Percentiles rank a stretch among this genome's conserved stretches.
phyloP scores from a whole-genome alignment of 2,797 vertebrate species.

The Naso thynnoides region DNA sequence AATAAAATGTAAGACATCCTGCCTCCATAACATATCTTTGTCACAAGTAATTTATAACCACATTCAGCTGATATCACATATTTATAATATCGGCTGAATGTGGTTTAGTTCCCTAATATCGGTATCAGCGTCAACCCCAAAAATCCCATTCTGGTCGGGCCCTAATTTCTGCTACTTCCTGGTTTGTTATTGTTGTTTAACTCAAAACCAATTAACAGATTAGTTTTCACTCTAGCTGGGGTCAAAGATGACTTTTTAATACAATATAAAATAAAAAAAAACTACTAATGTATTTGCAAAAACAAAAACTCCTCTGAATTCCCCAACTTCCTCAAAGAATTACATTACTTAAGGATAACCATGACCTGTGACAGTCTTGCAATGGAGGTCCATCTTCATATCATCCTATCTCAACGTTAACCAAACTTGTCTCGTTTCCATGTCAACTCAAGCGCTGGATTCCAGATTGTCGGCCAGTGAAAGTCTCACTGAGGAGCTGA shows the following conservation, averaged over 20 bases:
- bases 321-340: too few relatives aligned
- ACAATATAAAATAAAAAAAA: not conserved
- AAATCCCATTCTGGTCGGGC: too few relatives aligned
- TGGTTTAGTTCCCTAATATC: too few relatives aligned
- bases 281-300: too few relatives aligned
- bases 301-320: too few relatives aligned
- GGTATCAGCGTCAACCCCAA: too few relatives aligned
- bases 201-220: not conserved
- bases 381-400: not conserved
- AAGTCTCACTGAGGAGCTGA: constrained; percentile 14
- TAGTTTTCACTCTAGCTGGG: not conserved
- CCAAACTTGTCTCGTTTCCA: not conserved
- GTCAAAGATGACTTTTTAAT: not conserved
- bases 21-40: too few relatives aligned
- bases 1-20: too few relatives aligned
- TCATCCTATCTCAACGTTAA: not conserved
- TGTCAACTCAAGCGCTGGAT: not conserved
- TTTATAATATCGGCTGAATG: too few relatives aligned
- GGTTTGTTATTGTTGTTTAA: constrained; percentile 3
- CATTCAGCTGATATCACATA: too few relatives aligned
- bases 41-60: too few relatives aligned
- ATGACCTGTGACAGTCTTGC: not conserved
- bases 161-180: too few relatives aligned
- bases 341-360: not conserved
- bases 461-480: constrained; percentile 24